A percentile compares a stretch with the other conserved stretches of the same genome.
phyloP scores from a whole-genome alignment of 2,888 invertebrate genomes.

The Nymphalis urticae region DNA sequence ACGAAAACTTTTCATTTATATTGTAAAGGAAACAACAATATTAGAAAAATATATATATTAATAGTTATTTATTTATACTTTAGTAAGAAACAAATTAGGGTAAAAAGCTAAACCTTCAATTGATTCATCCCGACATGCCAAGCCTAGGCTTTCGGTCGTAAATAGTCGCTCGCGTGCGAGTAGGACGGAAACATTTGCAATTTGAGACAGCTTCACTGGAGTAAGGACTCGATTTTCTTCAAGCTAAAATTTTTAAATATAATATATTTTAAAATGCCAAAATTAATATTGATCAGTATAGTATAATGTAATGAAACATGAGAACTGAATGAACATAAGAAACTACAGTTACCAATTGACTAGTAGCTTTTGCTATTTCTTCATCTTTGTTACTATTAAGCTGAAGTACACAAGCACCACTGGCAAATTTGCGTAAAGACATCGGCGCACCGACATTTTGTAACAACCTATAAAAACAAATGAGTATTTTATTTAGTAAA shows the following conservation, averaged over 20 bases:
- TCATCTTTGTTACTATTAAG: slow-evolving; percentile 88
- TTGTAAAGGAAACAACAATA: slow-evolving; percentile 16
- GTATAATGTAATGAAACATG: slow-evolving; percentile 20
- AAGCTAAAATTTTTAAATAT: slow-evolving; percentile 73
- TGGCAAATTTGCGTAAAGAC: slow-evolving; percentile 92
- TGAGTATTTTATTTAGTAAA: not conserved
- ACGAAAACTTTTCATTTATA: slow-evolving; percentile 15
- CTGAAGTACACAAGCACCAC: slow-evolving; percentile 97
- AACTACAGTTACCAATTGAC: slow-evolving; percentile 78
- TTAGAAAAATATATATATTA: slow-evolving; percentile 44
- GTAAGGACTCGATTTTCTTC: slow-evolving; percentile 87
- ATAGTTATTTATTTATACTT: slow-evolving; percentile 47
- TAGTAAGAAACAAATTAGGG: slow-evolving; percentile 90
- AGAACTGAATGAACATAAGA: slow-evolving; percentile 7
- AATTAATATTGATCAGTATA: not conserved
- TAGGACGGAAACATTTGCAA: slow-evolving; percentile 91
- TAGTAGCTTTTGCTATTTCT: slow-evolving; percentile 85
- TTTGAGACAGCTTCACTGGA: slow-evolving; percentile 92
- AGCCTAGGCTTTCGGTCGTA: slow-evolving; percentile 92
- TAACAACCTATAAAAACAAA: slow-evolving; percentile 71
- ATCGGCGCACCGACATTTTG: slow-evolving; percentile 85
- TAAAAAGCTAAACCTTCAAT: slow-evolving; percentile 97
- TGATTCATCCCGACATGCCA: slow-evolving; percentile 96
- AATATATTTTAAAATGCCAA: not conserved
- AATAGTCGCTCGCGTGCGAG: slow-evolving; percentile 94